These are phyloP conservation scores for Colletes latitarsis DNA, from an alignment of 1,140 invertebrate genomes.

Conservation along the genomic window DNA sequence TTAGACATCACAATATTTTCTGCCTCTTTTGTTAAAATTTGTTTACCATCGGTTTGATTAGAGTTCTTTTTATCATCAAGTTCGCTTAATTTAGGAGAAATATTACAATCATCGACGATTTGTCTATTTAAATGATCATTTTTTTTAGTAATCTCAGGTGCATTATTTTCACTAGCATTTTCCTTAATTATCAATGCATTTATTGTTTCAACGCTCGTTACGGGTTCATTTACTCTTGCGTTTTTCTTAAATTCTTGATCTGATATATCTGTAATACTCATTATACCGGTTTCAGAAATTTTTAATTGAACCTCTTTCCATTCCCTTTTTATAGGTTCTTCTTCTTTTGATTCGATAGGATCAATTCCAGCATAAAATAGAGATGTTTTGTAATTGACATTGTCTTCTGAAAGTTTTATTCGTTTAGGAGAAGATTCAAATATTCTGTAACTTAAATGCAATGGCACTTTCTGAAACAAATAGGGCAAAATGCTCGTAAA, in stretches of 20 bases:
- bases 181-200: constrained; percentile 43
- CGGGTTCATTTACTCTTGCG: constrained; percentile 24
- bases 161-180: background rate
- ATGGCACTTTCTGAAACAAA: constrained; percentile 83
- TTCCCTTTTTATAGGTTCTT: constrained; percentile 73
- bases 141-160: constrained; percentile 23
- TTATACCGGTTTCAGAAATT: constrained; percentile 87
- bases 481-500: background rate
- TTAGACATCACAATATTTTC: constrained; percentile 34
- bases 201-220: constrained; percentile 53
- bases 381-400: constrained; percentile 75
- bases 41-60: constrained; percentile 11
- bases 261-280: constrained; percentile 84
- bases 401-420: constrained; percentile 79
- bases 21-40: background rate
- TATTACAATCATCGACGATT: background rate
- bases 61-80: background rate
- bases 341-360: constrained; percentile 67
- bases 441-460: constrained; percentile 84
- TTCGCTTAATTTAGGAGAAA: constrained; percentile 9
- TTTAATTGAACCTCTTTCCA: constrained; percentile 87
- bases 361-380: constrained; percentile 74
- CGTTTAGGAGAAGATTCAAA: constrained; percentile 82
- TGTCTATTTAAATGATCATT: constrained; percentile 11
- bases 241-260: constrained; percentile 74